Evolutionary conservation across 2,888 invertebrate genomes (phyloP), one percentile per base, ranked within the genome.

Genomic region (Melolontha melolontha): DNA sequence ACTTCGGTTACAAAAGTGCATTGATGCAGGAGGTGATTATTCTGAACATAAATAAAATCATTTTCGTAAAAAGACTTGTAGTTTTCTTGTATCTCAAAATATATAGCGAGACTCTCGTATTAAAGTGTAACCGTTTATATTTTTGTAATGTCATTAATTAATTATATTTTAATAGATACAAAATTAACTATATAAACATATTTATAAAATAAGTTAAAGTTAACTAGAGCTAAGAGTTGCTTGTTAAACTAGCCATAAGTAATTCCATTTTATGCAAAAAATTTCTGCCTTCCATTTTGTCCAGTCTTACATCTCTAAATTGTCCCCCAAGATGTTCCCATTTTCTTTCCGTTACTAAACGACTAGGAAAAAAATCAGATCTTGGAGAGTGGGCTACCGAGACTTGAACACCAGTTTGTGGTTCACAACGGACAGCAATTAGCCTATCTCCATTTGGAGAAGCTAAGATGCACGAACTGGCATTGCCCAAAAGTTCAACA

Each of bases 231-330:
- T 85, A 88, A 47, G 90, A 91, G 71, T 90, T 91, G 79, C 92
- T 92, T 71, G 92, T 92, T 11, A 93, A 85, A 76, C 92, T 92
- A 66, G 97, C 97, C 96, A 97, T 96, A 5, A 97, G 87, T 75
- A 96, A 87, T 85, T 98, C 97, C 92, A 97, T 95, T 86, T 97
- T 97, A 79, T 96, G 96, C 5, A 97, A 86, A 81, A 98, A 97
- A 84, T 97, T 97, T 79, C 94, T 93, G 59, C 98, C 97, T 81
- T 97, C 97, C 90, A 98, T 93, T 83, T 95, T 95, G 73, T 97
- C 96, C 82, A 97, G 89, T 75, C 94, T 89, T 14, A 94, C 93
- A 85, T 95, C 95, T 80, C 93, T 92, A 83, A 96, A 97, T 55
- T 94, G 92, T 22, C 96, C 95, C n/a, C 95, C 95, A 1, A 97